Evolutionary conservation across 2,113 vertebrate species (phyloP).

Genomic region (Brevimyrus niger): DNA sequence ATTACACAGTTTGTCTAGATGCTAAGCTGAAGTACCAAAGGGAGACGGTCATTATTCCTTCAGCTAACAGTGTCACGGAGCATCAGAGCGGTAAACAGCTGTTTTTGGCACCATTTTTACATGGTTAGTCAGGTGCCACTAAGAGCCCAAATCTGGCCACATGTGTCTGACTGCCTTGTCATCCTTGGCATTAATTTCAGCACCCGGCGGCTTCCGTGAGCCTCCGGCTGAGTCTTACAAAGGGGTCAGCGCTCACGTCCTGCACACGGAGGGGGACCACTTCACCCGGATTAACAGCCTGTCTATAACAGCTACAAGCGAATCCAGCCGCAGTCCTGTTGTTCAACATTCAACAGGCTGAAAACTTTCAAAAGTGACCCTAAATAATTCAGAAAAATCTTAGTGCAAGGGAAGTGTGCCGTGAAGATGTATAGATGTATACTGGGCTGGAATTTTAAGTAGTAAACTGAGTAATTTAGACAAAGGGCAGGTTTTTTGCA

Average conservation of each 20-base stretch:
- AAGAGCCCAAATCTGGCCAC: neutral
- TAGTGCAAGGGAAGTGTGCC: no score
- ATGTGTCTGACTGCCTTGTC: neutral
- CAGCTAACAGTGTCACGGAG: neutral
- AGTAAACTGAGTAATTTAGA: no score
- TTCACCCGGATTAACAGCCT: slow-evolving; percentile 69
- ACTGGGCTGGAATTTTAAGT: neutral
- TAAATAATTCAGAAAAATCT: no score
- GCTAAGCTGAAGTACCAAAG: neutral
- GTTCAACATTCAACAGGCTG: neutral
- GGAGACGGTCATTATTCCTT: neutral
- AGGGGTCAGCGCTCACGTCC: slow-evolving; percentile 64
- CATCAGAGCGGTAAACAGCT: neutral
- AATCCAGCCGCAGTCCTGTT: slow-evolving; percentile 48
- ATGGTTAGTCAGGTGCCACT: neutral
- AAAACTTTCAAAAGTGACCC: neutral
- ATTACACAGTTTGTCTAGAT: neutral
- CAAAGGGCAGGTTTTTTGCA: no score
- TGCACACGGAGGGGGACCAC: slow-evolving; percentile 80
- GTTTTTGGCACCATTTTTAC: neutral
- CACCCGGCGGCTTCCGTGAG: slow-evolving; percentile 69
- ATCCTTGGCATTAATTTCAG: slow-evolving; percentile 41
- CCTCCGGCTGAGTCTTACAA: slow-evolving; percentile 54
- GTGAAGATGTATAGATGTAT: neutral
- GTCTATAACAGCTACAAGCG: slow-evolving; percentile 74